phyloP scores from a whole-genome alignment of 1,140 invertebrate genomes.

The Drosophila equinoxialis region DNA sequence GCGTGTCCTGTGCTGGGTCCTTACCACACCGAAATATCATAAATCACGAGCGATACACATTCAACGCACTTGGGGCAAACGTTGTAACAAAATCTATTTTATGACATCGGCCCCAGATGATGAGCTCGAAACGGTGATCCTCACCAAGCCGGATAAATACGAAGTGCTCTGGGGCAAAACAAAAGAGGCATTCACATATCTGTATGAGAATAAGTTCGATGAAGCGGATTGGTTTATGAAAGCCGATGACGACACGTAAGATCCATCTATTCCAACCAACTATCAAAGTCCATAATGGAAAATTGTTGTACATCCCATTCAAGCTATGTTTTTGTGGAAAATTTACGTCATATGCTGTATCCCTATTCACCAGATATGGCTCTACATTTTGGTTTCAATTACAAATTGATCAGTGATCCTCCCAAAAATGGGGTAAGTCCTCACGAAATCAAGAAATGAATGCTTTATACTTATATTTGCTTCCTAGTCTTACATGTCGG shows the following conservation, averaged over 20 bases:
- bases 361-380: conserved; percentile 88
- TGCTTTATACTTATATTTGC: neutral
- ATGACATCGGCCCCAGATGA: conserved; percentile 90
- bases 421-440: conserved; percentile 48
- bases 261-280: conserved; percentile 85
- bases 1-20: conserved; percentile 96
- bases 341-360: conserved; percentile 93
- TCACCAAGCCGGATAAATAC: conserved; percentile 90
- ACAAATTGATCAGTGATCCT: conserved; percentile 84
- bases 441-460: neutral
- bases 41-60: conserved; percentile 94
- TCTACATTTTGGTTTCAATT: conserved; percentile 94
- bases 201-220: conserved; percentile 91
- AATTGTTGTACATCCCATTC: neutral
- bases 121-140: conserved; percentile 85
- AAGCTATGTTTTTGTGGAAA: conserved; percentile 92
- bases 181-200: conserved; percentile 94
- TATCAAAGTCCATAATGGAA: no score
- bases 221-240: conserved; percentile 97
- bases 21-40: conserved; percentile 95
- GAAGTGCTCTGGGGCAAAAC: conserved; percentile 97
- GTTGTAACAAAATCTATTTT: conserved; percentile 94
- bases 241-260: conserved; percentile 96
- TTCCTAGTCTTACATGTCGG: conserved; percentile 94
- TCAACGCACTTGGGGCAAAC: conserved; percentile 96